phyloP scores from a whole-genome alignment of 2,888 invertebrate genomes.

The Caenorhabditis auriculariae region DNA sequence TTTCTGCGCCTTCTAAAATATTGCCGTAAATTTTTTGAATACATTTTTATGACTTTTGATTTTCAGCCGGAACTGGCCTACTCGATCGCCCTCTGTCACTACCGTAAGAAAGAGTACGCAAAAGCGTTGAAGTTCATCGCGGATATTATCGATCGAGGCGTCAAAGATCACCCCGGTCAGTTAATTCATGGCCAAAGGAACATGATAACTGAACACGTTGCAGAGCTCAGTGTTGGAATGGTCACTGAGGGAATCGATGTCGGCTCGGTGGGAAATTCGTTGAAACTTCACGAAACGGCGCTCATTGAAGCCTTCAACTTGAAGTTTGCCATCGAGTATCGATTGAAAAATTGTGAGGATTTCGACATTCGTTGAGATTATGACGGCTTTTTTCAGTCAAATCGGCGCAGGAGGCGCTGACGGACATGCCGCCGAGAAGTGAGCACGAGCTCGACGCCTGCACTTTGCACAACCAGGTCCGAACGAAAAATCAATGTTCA shows the following conservation, averaged over 20 bases:
- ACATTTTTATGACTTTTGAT: neutral
- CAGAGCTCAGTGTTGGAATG: conserved; percentile 40
- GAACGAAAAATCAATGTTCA: too few relatives aligned
- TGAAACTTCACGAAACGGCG: conserved; percentile 89
- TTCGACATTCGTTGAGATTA: neutral
- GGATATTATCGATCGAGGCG: conserved; percentile 92
- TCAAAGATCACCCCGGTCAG: conserved; percentile 84
- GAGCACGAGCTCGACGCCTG: conserved; percentile 97
- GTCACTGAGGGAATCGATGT: conserved; percentile 74
- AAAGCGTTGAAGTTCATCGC: conserved; percentile 87
- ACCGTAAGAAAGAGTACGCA: conserved; percentile 87
- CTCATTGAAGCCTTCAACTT: conserved; percentile 96
- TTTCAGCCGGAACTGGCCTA: conserved; percentile 79
- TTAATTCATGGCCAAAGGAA: neutral
- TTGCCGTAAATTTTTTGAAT: neutral
- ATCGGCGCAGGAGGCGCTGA: conserved; percentile 65
- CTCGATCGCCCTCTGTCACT: conserved; percentile 91
- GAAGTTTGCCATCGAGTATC: conserved; percentile 96
- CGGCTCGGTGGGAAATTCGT: conserved; percentile 91
- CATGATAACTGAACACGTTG: neutral
- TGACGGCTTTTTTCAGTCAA: conserved; percentile 37
- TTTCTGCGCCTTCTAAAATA: neutral
- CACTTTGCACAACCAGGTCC: conserved; percentile 85
- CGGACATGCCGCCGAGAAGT: conserved; percentile 74
- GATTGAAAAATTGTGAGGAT: conserved; percentile 77